Evolutionary conservation across 2,797 vertebrate genomes (phyloP).

Genomic region (Cossypha niveicapilla): DNA sequence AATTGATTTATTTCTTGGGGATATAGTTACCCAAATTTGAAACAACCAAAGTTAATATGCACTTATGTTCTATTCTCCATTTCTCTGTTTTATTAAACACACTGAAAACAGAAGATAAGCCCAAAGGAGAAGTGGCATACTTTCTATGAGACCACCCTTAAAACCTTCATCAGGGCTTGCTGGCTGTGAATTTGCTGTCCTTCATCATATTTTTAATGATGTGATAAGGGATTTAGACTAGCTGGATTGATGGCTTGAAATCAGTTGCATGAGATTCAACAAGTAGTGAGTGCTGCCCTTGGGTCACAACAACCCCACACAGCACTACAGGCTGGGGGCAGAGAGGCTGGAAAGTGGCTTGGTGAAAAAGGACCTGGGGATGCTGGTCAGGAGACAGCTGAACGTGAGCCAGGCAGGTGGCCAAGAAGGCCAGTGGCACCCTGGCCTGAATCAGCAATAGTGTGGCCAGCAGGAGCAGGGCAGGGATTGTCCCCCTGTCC

Average conservation of each 20-base stretch:
- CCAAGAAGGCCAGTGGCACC: neutral
- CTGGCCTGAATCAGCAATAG: neutral
- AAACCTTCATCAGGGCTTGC: neutral
- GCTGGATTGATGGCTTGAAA: neutral
- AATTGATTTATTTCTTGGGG: neutral
- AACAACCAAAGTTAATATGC: neutral
- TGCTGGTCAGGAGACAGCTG: neutral
- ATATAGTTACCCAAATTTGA: neutral
- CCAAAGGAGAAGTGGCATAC: neutral
- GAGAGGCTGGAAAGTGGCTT: neutral
- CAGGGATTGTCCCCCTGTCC: neutral
- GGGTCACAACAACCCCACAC: neutral
- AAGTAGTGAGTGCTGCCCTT: neutral
- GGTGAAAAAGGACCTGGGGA: neutral
- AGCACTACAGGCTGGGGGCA: fast-evolving
- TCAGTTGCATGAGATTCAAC: neutral
- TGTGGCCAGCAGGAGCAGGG: neutral
- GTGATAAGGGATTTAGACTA: neutral
- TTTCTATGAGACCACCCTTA: neutral
- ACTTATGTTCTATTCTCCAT: neutral
- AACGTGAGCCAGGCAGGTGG: neutral
- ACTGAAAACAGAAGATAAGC: neutral
- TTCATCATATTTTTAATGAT: neutral
- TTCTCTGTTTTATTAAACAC: neutral
- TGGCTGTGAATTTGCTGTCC: neutral